Evolutionary conservation across 2,797 vertebrate species (phyloP).

Genomic region (Xenopus petersii): DNA sequence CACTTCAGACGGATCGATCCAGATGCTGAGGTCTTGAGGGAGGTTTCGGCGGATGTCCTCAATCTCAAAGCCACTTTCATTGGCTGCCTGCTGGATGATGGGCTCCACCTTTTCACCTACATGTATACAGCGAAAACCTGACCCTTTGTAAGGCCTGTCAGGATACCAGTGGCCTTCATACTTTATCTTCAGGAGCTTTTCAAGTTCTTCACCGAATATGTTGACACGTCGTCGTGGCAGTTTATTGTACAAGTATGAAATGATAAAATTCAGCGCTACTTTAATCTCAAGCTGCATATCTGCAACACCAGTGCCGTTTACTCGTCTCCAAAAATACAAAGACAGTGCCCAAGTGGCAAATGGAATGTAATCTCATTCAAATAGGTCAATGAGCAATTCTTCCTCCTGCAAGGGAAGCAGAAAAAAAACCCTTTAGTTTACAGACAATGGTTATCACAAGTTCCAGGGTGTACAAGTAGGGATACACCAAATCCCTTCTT

Average conservation of each 20-base stretch:
- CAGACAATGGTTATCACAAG: too few species aligned
- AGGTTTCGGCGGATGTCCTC: conserved; percentile 94
- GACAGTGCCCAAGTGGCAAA: conserved; percentile 70
- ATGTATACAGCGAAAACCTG: conserved; percentile 95
- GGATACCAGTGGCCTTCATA: conserved; percentile 99
- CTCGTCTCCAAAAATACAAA: conserved; percentile 69
- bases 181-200: conserved; percentile 94
- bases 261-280: conserved; percentile 99
- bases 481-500: too few species aligned
- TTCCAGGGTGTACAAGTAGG: too few species aligned
- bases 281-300: conserved; percentile 99
- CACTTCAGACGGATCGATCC: conserved; percentile 97
- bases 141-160: conserved; percentile 98
- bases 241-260: conserved; percentile 99
- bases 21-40: conserved; percentile 97
- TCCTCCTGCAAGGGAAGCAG: not conserved
- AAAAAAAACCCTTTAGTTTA: conserved; percentile 13
- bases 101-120: conserved; percentile 96
- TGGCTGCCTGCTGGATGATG: conserved; percentile 96
- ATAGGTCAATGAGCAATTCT: not conserved
- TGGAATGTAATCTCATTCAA: conserved; percentile 71
- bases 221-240: conserved; percentile 95
- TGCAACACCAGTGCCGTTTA: conserved; percentile 77
- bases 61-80: conserved; percentile 96
- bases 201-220: conserved; percentile 96